Evolutionary conservation across 2,797 vertebrate genomes (phyloP).

Genomic region (Macropus fuliginosus): DNA sequence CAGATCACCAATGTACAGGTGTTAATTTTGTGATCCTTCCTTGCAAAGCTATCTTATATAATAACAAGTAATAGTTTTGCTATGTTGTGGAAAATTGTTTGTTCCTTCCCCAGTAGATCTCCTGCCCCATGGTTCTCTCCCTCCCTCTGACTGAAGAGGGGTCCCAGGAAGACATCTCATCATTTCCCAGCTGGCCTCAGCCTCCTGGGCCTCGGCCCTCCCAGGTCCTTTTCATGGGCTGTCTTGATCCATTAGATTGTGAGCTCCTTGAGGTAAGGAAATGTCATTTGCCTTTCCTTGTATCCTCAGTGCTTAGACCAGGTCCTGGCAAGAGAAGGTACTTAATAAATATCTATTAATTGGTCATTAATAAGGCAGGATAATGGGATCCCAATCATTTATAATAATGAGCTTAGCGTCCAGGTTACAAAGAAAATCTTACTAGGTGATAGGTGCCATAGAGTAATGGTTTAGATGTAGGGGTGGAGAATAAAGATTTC

Average conservation of each 20-base stretch:
- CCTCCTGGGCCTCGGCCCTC: background rate
- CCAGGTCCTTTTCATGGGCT: too few relatives aligned
- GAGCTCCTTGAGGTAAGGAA: background rate
- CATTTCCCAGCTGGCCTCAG: background rate
- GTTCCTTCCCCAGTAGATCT: background rate
- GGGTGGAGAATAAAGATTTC: background rate
- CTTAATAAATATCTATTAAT: background rate
- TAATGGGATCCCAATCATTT: background rate
- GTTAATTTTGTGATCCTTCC: background rate
- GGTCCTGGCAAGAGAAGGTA: rapidly evolving
- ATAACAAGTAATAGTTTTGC: background rate
- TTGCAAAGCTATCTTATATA: background rate
- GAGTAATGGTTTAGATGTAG: background rate
- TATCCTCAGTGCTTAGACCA: background rate
- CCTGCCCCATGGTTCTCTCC: too few relatives aligned
- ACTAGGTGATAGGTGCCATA: background rate
- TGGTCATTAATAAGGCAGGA: background rate
- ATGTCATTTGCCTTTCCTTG: too few relatives aligned
- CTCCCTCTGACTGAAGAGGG: background rate
- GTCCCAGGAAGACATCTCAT: background rate
- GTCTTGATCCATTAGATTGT: background rate
- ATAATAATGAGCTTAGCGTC: background rate
- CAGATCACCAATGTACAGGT: background rate
- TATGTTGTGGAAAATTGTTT: background rate
- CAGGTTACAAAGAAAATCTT: background rate